A percentile compares a stretch with the other conserved stretches of the same genome.
Evolutionary conservation across 2,888 invertebrate genomes (phyloP).

Genomic region (Harpalus rubripes): DNA sequence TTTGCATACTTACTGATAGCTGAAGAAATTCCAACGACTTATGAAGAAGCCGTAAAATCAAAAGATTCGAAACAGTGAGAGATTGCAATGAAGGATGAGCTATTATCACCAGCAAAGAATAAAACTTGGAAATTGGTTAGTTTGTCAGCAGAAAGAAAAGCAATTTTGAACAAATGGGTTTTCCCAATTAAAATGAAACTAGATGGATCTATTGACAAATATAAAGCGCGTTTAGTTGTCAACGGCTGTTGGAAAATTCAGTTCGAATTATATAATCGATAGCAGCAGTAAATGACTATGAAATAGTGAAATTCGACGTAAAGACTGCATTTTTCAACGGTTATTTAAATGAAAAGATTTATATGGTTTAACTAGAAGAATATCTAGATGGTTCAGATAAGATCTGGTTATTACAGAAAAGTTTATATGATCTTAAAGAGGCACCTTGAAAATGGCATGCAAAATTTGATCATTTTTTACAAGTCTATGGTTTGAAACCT

Average conservation of each 20-base stretch:
- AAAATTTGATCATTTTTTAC: neutral
- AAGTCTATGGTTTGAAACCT: neutral
- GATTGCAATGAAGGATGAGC: slow-evolving; percentile 69
- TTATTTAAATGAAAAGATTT: slow-evolving; percentile 71
- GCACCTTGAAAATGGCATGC: neutral
- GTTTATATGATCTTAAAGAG: neutral
- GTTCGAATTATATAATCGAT: slow-evolving; percentile 67
- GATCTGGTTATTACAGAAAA: neutral
- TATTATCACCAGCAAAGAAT: slow-evolving; percentile 68
- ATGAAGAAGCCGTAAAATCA: slow-evolving; percentile 52
- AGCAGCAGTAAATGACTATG: slow-evolving; percentile 67
- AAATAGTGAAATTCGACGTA: slow-evolving; percentile 31
- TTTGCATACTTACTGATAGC: neutral
- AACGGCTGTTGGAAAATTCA: slow-evolving; percentile 63
- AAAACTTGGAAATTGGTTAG: slow-evolving; percentile 69
- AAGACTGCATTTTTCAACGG: slow-evolving; percentile 70
- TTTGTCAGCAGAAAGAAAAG: slow-evolving; percentile 64
- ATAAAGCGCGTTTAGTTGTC: slow-evolving; percentile 70
- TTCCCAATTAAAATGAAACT: slow-evolving; percentile 64
- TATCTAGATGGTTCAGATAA: slow-evolving; percentile 69
- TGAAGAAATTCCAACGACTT: slow-evolving; percentile 53
- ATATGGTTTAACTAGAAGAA: slow-evolving; percentile 73
- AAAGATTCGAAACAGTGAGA: slow-evolving; percentile 64
- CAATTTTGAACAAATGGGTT: slow-evolving; percentile 60
- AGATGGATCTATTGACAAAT: slow-evolving; percentile 67